phyloP scores from a whole-genome alignment of 23 tunicate species.

The Trididemnum miniatum region DNA sequence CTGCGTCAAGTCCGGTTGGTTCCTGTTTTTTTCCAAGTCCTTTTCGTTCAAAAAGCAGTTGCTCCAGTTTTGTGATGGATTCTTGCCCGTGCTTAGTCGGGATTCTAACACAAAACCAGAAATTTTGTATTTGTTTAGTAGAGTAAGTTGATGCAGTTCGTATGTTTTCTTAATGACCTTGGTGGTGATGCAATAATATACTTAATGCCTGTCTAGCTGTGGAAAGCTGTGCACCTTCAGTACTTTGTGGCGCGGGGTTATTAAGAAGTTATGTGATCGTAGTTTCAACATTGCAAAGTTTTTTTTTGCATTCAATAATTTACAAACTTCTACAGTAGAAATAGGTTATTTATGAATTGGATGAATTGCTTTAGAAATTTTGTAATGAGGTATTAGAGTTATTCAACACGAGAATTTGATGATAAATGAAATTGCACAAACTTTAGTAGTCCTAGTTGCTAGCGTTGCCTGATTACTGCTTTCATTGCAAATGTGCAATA shows the following conservation, averaged over 20 bases:
- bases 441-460: too few relatives aligned
- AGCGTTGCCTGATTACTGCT: too few relatives aligned
- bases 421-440: too few relatives aligned
- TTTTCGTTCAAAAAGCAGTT: not conserved
- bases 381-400: too few relatives aligned
- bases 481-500: too few relatives aligned
- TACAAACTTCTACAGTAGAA: too few relatives aligned
- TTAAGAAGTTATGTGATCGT: not conserved
- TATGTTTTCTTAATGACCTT: not conserved
- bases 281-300: not conserved
- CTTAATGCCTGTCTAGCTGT: not conserved
- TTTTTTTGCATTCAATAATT: too few relatives aligned
- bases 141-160: slow-evolving; percentile 2
- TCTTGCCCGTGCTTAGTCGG: not conserved
- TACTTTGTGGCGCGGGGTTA: slow-evolving; percentile 6
- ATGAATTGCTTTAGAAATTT: too few relatives aligned
- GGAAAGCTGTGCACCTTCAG: slow-evolving; percentile 22
- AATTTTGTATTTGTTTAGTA: not conserved
- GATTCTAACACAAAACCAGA: slow-evolving; percentile 10
- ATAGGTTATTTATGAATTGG: too few relatives aligned
- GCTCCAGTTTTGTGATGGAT: not conserved
- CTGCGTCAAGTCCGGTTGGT: not conserved
- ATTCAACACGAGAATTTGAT: too few relatives aligned
- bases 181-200: not conserved
- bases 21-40: not conserved